phyloP scores from a whole-genome alignment of 1,140 invertebrate genomes.

The Chelonus insularis region DNA sequence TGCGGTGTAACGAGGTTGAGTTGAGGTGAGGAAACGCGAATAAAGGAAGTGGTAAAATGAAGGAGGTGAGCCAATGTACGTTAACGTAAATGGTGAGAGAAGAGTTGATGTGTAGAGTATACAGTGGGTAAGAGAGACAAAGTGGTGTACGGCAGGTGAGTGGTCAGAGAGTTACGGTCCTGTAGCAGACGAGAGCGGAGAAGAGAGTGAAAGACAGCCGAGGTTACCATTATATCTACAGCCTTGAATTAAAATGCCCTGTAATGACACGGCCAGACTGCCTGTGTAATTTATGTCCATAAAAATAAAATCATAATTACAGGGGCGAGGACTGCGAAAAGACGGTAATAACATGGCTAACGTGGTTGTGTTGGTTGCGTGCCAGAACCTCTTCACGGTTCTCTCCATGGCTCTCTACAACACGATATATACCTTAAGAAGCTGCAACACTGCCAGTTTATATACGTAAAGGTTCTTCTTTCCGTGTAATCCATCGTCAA shows the following conservation, averaged over 20 bases:
- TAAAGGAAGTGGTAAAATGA: slow-evolving; percentile 23
- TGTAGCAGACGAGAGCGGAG: not conserved
- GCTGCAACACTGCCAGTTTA: not conserved
- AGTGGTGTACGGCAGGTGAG: slow-evolving; percentile 39
- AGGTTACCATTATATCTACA: slow-evolving; percentile 56
- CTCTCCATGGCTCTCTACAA: not conserved
- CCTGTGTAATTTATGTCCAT: slow-evolving; percentile 59
- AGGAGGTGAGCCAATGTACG: slow-evolving; percentile 17
- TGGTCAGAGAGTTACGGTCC: slow-evolving; percentile 33
- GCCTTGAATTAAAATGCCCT: slow-evolving; percentile 60
- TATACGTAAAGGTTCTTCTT: not conserved
- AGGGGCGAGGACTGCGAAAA: slow-evolving; percentile 55
- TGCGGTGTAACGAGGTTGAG: not conserved
- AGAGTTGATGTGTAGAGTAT: not conserved
- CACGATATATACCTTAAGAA: slow-evolving; percentile 6
- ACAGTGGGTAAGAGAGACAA: slow-evolving; percentile 11
- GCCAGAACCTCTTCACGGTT: not conserved
- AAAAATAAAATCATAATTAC: slow-evolving; percentile 61
- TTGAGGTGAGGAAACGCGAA: slow-evolving; percentile 24
- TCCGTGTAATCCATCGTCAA: slow-evolving; percentile 18
- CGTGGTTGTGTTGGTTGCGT: slow-evolving; percentile 24
- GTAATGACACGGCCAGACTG: slow-evolving; percentile 56
- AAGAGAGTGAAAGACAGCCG: slow-evolving; percentile 15
- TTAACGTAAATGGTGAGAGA: not conserved
- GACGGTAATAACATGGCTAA: slow-evolving; percentile 54